phyloP scores from a whole-genome alignment of 2,888 invertebrate genomes.

The Leptopilina drosophilae region DNA sequence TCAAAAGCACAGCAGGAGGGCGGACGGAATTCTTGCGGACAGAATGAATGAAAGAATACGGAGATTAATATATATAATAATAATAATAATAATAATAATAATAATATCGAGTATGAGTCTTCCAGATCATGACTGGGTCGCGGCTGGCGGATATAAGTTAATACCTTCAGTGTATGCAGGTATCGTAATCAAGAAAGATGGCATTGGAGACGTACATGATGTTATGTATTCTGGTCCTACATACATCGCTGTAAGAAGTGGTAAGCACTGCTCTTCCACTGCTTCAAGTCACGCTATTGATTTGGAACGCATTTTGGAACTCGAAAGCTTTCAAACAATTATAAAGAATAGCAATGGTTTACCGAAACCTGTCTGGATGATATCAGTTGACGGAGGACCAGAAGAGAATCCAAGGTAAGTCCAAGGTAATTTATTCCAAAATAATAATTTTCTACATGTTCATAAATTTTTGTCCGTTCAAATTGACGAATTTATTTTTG shows the following conservation, averaged over 20 bases:
- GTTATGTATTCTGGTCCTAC: constrained; percentile 74
- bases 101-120: too few relatives aligned
- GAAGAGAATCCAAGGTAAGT: constrained; percentile 5
- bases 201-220: constrained; percentile 65
- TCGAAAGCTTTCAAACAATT: constrained; percentile 58
- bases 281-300: constrained; percentile 60
- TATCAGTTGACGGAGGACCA: constrained; percentile 11
- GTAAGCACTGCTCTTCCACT: constrained; percentile 62
- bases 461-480: too few relatives aligned
- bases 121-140: too few relatives aligned
- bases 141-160: constrained; percentile 38
- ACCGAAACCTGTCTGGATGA: constrained; percentile 10
- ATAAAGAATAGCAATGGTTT: neutral
- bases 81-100: too few relatives aligned
- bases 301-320: constrained; percentile 52
- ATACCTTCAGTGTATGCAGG: constrained; percentile 67
- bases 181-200: constrained; percentile 58
- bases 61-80: too few relatives aligned
- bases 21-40: too few relatives aligned
- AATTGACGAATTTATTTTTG: too few relatives aligned
- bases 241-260: constrained; percentile 68
- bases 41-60: too few relatives aligned
- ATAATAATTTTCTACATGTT: neutral
- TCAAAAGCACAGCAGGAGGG: too few relatives aligned
- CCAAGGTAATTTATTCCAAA: neutral